Percentiles rank a stretch among this genome's conserved stretches.
phyloP scores from a whole-genome alignment of 1,140 invertebrate species.

The Chlorops oryzae region DNA sequence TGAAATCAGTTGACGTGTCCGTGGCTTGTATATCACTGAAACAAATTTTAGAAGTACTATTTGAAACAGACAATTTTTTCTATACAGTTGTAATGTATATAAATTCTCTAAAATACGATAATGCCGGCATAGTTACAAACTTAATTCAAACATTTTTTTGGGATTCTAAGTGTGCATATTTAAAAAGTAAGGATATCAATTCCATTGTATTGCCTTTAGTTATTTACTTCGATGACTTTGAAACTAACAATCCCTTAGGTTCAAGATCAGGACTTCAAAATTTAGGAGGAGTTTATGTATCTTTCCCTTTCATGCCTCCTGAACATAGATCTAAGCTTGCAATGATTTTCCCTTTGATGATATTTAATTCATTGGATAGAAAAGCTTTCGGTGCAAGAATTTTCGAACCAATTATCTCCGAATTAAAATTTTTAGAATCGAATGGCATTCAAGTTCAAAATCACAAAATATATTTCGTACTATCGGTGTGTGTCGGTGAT shows the following conservation, averaged over 20 bases:
- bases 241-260: not conserved
- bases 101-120: too few species aligned
- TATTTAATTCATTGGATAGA: not conserved
- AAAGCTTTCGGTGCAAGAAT: not conserved
- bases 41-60: too few species aligned
- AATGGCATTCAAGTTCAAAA: not conserved
- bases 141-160: too few species aligned
- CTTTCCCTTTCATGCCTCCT: not conserved
- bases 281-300: not conserved
- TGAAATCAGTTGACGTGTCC: too few species aligned
- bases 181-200: too few species aligned
- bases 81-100: too few species aligned
- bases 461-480: not conserved
- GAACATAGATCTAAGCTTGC: not conserved
- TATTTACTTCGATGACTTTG: too few species aligned
- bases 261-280: constrained; percentile 1
- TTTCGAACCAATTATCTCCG: not conserved
- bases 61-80: too few species aligned
- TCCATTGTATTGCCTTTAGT: not conserved
- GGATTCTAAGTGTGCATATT: too few species aligned
- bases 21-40: too few species aligned
- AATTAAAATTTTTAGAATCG: not conserved
- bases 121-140: too few species aligned
- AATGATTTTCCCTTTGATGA: not conserved
- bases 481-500: not conserved